A percentile compares a stretch with the other conserved stretches of the same genome.
These are phyloP conservation scores for Hycleus cichorii DNA, from an alignment of 1,140 invertebrate species.

Conservation along the genomic window DNA sequence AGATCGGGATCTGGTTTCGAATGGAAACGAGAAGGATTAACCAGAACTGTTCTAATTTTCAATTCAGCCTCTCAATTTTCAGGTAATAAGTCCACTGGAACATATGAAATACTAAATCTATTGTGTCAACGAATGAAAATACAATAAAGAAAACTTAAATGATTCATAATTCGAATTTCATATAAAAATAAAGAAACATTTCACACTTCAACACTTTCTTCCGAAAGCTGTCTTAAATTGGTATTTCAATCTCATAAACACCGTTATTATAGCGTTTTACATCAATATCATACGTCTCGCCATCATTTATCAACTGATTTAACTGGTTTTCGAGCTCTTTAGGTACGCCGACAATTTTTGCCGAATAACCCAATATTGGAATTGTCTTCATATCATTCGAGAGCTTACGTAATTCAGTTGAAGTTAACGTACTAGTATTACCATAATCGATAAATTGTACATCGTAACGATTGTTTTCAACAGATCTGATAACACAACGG, in stretches of 20 bases:
- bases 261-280: background rate
- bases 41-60: too few species aligned
- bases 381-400: constrained; percentile 5
- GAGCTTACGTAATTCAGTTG: constrained; percentile 10
- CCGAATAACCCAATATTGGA: constrained; percentile 10
- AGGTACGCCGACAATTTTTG: too few species aligned
- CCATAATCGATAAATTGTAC: constrained; percentile 19
- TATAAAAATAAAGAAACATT: too few species aligned
- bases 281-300: constrained; percentile 1
- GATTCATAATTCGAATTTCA: too few species aligned
- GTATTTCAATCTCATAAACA: constrained; percentile 1
- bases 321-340: background rate
- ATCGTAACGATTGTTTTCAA: background rate
- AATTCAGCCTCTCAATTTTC: too few species aligned
- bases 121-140: too few species aligned
- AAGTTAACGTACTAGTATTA: background rate
- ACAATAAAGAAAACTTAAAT: too few species aligned
- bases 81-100: too few species aligned
- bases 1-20: too few species aligned
- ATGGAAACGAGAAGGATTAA: too few species aligned
- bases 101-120: too few species aligned
- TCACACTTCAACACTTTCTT: too few species aligned
- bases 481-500: constrained; percentile 5
- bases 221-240: background rate
- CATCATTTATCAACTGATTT: background rate